phyloP scores from a whole-genome alignment of 2,888 invertebrate species.

The Panorpa germanica region DNA sequence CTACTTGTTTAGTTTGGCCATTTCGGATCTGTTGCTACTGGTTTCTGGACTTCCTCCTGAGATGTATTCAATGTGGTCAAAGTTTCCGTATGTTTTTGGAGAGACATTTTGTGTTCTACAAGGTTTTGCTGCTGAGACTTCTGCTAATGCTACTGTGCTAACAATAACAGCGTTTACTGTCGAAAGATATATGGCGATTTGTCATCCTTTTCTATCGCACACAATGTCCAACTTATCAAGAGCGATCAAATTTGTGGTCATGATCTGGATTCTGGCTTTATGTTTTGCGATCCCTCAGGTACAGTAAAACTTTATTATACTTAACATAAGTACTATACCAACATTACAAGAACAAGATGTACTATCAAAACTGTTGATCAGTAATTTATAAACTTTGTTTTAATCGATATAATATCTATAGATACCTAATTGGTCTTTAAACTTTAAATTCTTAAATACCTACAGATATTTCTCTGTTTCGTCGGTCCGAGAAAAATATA shows the following conservation, averaged over 20 bases:
- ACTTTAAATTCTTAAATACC: too few species aligned
- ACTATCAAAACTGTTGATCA: too few species aligned
- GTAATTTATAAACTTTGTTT: too few species aligned
- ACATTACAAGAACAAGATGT: too few species aligned
- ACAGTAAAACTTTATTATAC: too few species aligned
- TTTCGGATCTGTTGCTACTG: conserved; percentile 54
- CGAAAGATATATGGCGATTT: conserved; percentile 47
- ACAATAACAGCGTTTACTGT: conserved; percentile 77
- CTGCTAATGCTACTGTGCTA: conserved; percentile 56
- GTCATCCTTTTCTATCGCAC: conserved; percentile 44
- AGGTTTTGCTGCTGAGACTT: conserved; percentile 62
- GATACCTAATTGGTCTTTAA: too few species aligned
- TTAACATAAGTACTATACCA: too few species aligned
- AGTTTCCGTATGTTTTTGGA: conserved; percentile 62
- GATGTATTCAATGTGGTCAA: conserved; percentile 58
- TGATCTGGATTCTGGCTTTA: conserved; percentile 64
- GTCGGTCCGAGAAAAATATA: too few species aligned
- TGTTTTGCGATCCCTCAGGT: conserved; percentile 56
- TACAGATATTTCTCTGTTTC: too few species aligned
- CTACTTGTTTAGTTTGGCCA: conserved; percentile 57
- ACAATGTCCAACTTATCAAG: conserved; percentile 69
- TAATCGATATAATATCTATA: too few species aligned
- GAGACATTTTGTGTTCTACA: conserved; percentile 60
- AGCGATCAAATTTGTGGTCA: conserved; percentile 59
- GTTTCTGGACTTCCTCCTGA: conserved; percentile 64